Evolutionary conservation across 2,797 vertebrate species (phyloP), one percentile per base, ranked within the genome.

Genomic region (Acanthurus lineatus): DNA sequence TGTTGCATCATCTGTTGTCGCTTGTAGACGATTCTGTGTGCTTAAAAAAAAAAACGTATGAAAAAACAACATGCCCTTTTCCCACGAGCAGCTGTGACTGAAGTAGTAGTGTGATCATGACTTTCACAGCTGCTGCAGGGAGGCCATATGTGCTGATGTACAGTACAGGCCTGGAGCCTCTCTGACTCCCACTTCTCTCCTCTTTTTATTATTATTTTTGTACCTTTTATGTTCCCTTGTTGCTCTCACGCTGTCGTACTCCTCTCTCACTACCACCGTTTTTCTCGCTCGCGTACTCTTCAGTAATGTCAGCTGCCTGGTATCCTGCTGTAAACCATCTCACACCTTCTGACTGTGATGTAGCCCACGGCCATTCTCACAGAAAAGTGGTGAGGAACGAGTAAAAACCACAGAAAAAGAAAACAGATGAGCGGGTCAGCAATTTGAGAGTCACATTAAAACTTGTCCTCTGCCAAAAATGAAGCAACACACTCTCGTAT

Each of bases 41-140:
- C 9, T 10, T 2, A 45, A 45, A 35, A 35, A 0, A 0, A 45
- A 45, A 35, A 35, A 0, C 8, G 49, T 20, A 20, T 5, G 20
- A 32, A 76, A 74, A 84, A 81, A 57, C 70, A 80, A 54, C 76
- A 14, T 42, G 63, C 38, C 35, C 35, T 68, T 63, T 73, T 86
- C 77, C 75, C 76, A 20, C 10, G 77, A 86, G 75, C 88, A 69
- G 79, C 80, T 76, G 64, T 77, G 86, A 84, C 77, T 81, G 85
- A 53, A 8, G 53, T 5, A n/a, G 73, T 78, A 58, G 78, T 84
- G 83, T 80, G 77, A 87, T 86, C 68, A 79, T 86, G 81, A 82
- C 77, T 63, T 84, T 74, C 77, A 73, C 90, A 88, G 86, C 87
- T 88, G 90, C 84, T 90, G 76, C 77, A 65, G 68, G 73, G 79